Percentiles rank a stretch among this genome's conserved stretches.
Conservation (phyloP, 35 echinoderm and acorn worm species). For the Apostichopus parvimensis region DNA sequence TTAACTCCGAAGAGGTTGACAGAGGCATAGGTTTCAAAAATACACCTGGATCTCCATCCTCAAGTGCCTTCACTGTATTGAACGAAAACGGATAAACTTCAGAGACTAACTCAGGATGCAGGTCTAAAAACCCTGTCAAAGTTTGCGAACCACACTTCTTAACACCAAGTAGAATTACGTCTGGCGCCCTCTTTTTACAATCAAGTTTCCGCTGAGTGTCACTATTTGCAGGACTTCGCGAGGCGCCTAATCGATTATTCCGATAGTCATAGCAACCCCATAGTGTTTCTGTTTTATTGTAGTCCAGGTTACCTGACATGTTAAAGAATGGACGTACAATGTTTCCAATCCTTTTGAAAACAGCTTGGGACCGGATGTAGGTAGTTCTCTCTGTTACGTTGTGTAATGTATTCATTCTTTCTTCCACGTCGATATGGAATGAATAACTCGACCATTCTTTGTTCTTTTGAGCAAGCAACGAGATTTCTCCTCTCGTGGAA, state of each 20-base stretch:
- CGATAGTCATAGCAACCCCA: slow-evolving; percentile 41
- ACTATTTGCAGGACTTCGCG: neutral
- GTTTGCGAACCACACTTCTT: slow-evolving; percentile 38
- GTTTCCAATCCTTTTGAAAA: neutral
- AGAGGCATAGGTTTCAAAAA: neutral
- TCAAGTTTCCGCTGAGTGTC: neutral
- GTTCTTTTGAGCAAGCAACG: too few species aligned
- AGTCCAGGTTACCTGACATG: neutral
- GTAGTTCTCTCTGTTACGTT: too few species aligned
- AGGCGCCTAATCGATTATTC: neutral
- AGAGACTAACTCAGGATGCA: slow-evolving; percentile 14
- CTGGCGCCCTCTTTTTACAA: slow-evolving; percentile 17
- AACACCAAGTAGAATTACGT: slow-evolving; percentile 26
- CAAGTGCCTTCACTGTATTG: neutral
- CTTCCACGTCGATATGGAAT: too few species aligned
- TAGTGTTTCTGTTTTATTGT: neutral
- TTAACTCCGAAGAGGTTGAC: neutral
- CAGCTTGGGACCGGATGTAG: too few species aligned
- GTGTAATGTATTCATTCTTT: too few species aligned
- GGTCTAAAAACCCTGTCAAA: slow-evolving; percentile 14
- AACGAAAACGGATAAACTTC: neutral
- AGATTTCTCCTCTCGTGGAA: too few species aligned
- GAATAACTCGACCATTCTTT: too few species aligned
- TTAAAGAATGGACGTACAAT: neutral
- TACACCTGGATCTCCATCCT: neutral